phyloP scores from a whole-genome alignment of 2,113 vertebrate genomes.

The Columbina picui region DNA sequence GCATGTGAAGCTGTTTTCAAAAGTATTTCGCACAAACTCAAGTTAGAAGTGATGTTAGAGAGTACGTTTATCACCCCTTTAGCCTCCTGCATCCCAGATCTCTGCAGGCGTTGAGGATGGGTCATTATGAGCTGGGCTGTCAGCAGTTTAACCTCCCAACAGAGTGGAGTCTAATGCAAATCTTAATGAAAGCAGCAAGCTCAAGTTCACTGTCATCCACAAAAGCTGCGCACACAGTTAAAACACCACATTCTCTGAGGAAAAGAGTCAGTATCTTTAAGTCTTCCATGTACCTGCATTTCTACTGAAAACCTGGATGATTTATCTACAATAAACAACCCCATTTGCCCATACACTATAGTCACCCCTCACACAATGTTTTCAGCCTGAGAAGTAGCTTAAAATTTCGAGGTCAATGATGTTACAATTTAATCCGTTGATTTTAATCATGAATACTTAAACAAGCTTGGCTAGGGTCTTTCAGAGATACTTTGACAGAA shows the following conservation, averaged over 20 bases:
- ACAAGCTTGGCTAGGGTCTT: neutral
- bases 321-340: neutral
- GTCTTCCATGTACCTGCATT: rapidly evolving
- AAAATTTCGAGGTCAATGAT: neutral
- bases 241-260: neutral
- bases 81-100: rapidly evolving
- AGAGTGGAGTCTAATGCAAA: rapidly evolving
- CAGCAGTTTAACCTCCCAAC: neutral
- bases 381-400: neutral
- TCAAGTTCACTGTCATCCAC: neutral
- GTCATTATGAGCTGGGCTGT: neutral
- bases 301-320: neutral
- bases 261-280: neutral
- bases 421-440: neutral
- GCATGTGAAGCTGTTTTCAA: neutral
- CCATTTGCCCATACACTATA: neutral
- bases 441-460: neutral
- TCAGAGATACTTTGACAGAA: neutral
- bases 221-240: neutral
- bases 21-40: rapidly evolving
- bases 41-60: neutral
- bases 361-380: neutral
- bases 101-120: neutral
- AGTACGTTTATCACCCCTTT: rapidly evolving
- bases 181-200: rapidly evolving